Base-by-base conservation (phyloP, 2,113 vertebrate genomes). In the Maccullochella peelii region DNA sequence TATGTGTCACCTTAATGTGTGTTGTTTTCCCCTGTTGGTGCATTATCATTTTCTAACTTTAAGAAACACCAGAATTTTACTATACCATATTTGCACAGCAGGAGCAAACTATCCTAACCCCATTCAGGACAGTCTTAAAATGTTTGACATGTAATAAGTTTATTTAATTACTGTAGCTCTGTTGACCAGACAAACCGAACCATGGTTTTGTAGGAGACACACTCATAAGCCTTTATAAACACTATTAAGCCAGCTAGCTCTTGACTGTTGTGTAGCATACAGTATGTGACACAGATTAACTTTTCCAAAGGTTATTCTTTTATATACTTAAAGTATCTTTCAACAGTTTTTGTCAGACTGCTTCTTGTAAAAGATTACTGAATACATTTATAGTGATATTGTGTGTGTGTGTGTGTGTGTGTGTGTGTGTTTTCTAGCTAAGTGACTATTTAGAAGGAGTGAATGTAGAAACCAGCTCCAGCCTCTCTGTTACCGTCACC, bases 361-460 rank as follows among this genome's bases (percentile, higher is more conserved):
- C 8, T 12, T 21, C 6, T 20, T 23, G 33, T 44, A 14, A 65
- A 36, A 57, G 1, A 38, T 55, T 27, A 49, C 8, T 11, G 57
- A 42, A 30, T 61, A 36, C 47, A 36, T 77, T 55, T 61, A n/a
- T 50, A 21, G 30, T 52, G 10, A 49, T 40, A 0, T 52, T 49
- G 14, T 67, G 30, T 49, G 8, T n/a, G 18, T 82, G 4, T 76
- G 8, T 79, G 14, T 38, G 38, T 38, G 0, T 33, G 3, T 2
- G 3, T 33, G 3, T 75, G 38, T 27, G 55, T 57, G 36, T 10
- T 65, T 79, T 92, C 11, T 81, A 99, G 98, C 96, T 99, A 86
- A 99, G 97, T 90, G 98, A 99, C 92, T 96, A 94, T 95, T 90
- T 99, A 88, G 98, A 99, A 75, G 98, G 98, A 70, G 97, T 99